Base-by-base conservation (phyloP, 2,888 invertebrate genomes). In the Chymomyza caudatula region DNA sequence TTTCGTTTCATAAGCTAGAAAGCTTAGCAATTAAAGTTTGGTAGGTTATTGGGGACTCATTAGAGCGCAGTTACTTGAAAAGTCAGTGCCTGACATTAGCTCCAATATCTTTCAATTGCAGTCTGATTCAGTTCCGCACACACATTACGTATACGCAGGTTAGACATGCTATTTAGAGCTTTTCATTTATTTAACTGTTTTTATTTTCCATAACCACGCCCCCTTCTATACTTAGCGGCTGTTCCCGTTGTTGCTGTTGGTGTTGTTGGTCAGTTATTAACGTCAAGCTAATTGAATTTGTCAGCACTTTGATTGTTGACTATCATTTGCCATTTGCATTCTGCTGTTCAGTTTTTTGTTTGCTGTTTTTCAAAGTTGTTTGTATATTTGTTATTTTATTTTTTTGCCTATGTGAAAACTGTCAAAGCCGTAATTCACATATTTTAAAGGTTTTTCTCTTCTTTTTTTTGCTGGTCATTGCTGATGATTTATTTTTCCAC, bases 401-500 rank as follows among this genome's bases (percentile, higher is more conserved):
- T 29, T 51, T 55, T 56, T 29, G 25, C 17, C 29, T 37, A 11
- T 11, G 29, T 11, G 29, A 37, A 13, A 63, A 62, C 60, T 78
- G 76, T 71, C 78, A 74, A 74, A 72, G 71, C 63, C 67, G 11
- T 37, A 51, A n/a, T 44, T 23, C 15, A 29, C 8, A 17, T 61
- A 37, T 37, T 37, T 37, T 37, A 11, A 37, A 37, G 29, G 8
- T 29, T 55, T 49, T 56, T 57, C 42, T 19, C 6, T 29, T 60
- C 63, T 37, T 37, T 51, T 63, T 66, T 11, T 52, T 57, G 67
- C 53, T 59, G 57, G 15, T 1, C 5, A 61, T 65, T 79, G 69
- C 71, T 62, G 65, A 66, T 81, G 81, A 81, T 84, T 84, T 84
- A 80, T 80, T 77, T 80, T 63, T 71, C 64, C 74, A 76, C 73